Evolutionary conservation across 1,140 invertebrate species (phyloP), one percentile per base, ranked within the genome.

Genomic region (Drosophila trapezifrons): DNA sequence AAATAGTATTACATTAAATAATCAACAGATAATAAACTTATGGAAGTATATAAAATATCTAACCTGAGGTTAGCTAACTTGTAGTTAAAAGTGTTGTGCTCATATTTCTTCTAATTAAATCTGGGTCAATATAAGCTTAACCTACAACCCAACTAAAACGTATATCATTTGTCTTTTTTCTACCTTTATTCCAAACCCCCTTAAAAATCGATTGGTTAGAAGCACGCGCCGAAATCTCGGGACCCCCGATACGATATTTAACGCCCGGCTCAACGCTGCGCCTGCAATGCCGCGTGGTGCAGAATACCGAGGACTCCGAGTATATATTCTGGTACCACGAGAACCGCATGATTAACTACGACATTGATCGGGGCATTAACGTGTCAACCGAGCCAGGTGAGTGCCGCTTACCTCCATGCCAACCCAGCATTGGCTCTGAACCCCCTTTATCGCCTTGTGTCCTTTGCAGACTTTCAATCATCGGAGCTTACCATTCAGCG

Each of bases 291-390:
- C 94, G 94, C 46, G 95, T 98, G 9, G 94, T 95, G 77, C 95
- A 96, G 73, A 96, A 96, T 49, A 97, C 97, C 2, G 96, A 97
- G 84, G 94, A 95, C 3, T 96, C 96, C 1, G 95, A 95, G 12
- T 98, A 96, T 89, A 94, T 98, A 38, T 97, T 97, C 93, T 98
- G 97, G 97, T 98, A 97, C 92, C 97, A 97, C 92, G 96, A 97
- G 91, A 96, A 96, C 80, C 93, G 96, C 62, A 97, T 97, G 96
- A 96, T 97, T 91, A 97, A 97, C 92, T 97, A 97, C 92, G 97
- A 97, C 92, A 93, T 95, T 57, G 96, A 96, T 93, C 94, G 95
- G 57, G 96, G 96, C 37, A 95, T 97, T 76, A 97, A 97, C 84
- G 96, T 96, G 37, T 96, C 95, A 75, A 95, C 95, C 18, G 94